Evolutionary conservation across 2,797 vertebrate species (phyloP), one percentile per base, ranked within the genome.

Genomic region (Xenopus petersii): DNA sequence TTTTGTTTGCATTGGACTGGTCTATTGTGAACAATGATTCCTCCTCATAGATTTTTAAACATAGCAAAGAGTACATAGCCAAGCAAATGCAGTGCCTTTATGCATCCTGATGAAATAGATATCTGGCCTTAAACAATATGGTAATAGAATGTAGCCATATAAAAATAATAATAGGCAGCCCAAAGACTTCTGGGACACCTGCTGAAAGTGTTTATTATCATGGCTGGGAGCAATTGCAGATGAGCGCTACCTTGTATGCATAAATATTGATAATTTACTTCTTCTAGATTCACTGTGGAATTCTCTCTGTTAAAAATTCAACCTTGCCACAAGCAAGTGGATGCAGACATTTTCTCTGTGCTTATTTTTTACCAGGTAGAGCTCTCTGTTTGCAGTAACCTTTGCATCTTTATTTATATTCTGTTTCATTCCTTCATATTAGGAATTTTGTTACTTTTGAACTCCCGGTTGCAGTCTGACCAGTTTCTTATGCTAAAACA

Each of bases 181-280:
- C 76, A 70, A 73, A 78, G 71, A 66, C 71, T 74, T 79, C 67
- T 70, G 71, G 76, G 76, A 74, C 66, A 74, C 71, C 76, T 74
- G 70, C 70, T 73, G 71, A 73, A 78, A 73, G 71, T 73, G 70
- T 12, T 69, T 78, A 78, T 73, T 78, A 66, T 79, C 76, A 79
- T 79, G 66, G 76, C 76, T 79, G 65, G 71, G 56, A 79, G 76
- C 76, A 60, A 79, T 79, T 79, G 76, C 76, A 79, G 76, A 79
- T 79, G 76, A 79, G 76, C 55, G 73, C 54, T 79, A 79, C 76
- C 76, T 74, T 69, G 76, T 73, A 79, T 79, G 76, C 71, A 79
- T 79, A 79, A 79, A 79, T 79, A 79, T 79, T 79, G 76, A 79
- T 79, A 74, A 79, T 74, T 74, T 79, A 79, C 71, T 74, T 70